Percentiles rank a stretch among this genome's conserved stretches.
These are phyloP conservation scores for Scophthalmus maximus DNA, from an alignment of 2,113 vertebrate genomes.

Conservation along the genomic window DNA sequence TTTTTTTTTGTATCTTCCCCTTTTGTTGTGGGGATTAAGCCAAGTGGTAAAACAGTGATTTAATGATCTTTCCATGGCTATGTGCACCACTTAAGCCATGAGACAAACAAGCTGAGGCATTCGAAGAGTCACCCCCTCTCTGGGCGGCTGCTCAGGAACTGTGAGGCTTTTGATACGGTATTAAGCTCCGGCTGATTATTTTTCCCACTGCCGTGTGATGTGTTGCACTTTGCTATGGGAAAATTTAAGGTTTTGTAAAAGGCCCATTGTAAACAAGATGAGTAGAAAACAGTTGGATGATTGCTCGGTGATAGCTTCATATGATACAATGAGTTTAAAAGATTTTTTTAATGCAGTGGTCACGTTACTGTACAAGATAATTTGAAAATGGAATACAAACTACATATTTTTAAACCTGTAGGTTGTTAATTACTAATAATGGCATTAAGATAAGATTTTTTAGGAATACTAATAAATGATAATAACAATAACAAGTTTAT, in stretches of 20 bases:
- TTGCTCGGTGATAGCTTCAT: constrained; percentile 59
- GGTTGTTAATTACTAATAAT: not conserved
- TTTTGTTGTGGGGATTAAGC: constrained; percentile 82
- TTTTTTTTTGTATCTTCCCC: constrained; percentile 72
- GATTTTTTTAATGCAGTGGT: not conserved
- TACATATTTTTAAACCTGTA: not conserved
- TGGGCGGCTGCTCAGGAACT: constrained; percentile 77
- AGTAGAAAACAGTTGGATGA: constrained; percentile 69
- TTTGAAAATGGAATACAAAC: not conserved
- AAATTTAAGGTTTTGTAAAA: constrained; percentile 73
- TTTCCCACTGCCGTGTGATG: constrained; percentile 73
- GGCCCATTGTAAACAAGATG: constrained; percentile 65
- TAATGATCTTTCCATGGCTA: constrained; percentile 85
- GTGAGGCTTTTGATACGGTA: constrained; percentile 75
- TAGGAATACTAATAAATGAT: too few relatives aligned
- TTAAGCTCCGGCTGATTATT: constrained; percentile 73
- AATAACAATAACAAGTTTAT: too few relatives aligned
- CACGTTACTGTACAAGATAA: not conserved
- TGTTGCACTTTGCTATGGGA: constrained; percentile 73
- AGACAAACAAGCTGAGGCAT: constrained; percentile 79
- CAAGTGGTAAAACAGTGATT: constrained; percentile 87
- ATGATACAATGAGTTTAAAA: constrained; percentile 31
- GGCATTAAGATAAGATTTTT: too few relatives aligned
- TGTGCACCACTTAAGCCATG: constrained; percentile 81
- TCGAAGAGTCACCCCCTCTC: constrained; percentile 80